These are phyloP conservation scores for Australoheros facetus DNA, from an alignment of 2,797 vertebrate genomes.

Conservation along the genomic window DNA sequence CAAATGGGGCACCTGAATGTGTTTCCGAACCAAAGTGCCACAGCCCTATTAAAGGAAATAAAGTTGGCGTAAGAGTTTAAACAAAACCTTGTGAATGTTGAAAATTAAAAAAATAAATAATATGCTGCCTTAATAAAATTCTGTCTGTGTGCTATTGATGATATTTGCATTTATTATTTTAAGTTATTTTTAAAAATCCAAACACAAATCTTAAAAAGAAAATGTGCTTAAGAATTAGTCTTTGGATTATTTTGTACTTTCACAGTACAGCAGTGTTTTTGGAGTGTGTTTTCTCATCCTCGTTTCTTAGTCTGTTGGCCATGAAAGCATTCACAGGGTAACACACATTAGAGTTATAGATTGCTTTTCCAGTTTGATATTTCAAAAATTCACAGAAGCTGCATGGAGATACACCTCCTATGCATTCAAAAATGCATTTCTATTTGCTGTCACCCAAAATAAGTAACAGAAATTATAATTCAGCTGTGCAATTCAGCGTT, in stretches of 20 bases:
- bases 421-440: neutral
- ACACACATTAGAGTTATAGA: neutral
- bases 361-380: neutral
- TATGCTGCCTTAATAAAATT: neutral
- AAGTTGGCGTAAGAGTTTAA: neutral
- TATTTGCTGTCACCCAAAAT: neutral
- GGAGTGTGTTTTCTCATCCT: neutral
- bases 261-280: neutral
- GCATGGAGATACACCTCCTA: neutral
- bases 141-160: neutral
- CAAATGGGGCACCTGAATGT: too few relatives aligned
- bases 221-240: too few relatives aligned
- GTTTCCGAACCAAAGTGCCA: neutral
- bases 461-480: neutral
- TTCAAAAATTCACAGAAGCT: neutral
- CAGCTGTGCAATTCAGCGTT: neutral
- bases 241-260: neutral
- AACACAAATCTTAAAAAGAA: too few relatives aligned
- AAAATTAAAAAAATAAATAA: neutral
- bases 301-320: neutral
- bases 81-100: neutral
- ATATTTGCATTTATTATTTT: neutral
- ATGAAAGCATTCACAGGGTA: neutral
- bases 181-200: neutral
- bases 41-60: neutral